Conservation (phyloP, 1,140 invertebrate species). For the Bombus polaris region DNA sequence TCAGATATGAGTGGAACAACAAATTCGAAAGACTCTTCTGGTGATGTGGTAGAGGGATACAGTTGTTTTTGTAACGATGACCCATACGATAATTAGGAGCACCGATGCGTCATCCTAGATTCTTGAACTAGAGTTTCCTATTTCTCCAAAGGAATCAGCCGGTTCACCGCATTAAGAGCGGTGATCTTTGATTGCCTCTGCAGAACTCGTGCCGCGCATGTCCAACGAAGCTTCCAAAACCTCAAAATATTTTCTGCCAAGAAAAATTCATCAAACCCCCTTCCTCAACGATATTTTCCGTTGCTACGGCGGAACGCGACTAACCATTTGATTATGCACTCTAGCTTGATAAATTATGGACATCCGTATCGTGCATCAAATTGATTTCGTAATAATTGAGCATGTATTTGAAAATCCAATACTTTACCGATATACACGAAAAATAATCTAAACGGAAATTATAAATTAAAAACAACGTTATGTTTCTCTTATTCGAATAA, state of each 20-base stretch:
- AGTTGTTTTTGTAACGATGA: not conserved
- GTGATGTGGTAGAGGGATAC: too few relatives aligned
- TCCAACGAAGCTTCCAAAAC: conserved; percentile 17
- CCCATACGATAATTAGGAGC: not conserved
- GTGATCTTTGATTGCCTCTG: conserved; percentile 33
- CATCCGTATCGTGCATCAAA: not conserved
- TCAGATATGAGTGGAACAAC: too few relatives aligned
- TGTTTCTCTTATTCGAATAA: too few relatives aligned
- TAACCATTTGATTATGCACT: conserved; percentile 2
- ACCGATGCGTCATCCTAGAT: not conserved
- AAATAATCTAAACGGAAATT: not conserved
- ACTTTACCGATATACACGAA: not conserved
- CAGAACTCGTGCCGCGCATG: conserved; percentile 19
- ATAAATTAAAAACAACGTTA: too few relatives aligned
- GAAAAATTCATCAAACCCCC: conserved; percentile 34
- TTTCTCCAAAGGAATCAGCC: conserved; percentile 13
- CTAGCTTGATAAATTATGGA: conserved; percentile 19
- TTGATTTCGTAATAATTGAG: conserved; percentile 6
- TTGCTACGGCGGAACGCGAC: not conserved
- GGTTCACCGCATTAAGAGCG: conserved; percentile 11
- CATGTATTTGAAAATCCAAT: not conserved
- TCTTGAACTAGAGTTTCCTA: not conserved
- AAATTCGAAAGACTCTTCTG: too few relatives aligned
- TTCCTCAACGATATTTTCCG: conserved; percentile 11
- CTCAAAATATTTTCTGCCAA: conserved; percentile 42